Evolutionary conservation across 2,113 vertebrate genomes (phyloP).

Genomic region (Ailurus styani): DNA sequence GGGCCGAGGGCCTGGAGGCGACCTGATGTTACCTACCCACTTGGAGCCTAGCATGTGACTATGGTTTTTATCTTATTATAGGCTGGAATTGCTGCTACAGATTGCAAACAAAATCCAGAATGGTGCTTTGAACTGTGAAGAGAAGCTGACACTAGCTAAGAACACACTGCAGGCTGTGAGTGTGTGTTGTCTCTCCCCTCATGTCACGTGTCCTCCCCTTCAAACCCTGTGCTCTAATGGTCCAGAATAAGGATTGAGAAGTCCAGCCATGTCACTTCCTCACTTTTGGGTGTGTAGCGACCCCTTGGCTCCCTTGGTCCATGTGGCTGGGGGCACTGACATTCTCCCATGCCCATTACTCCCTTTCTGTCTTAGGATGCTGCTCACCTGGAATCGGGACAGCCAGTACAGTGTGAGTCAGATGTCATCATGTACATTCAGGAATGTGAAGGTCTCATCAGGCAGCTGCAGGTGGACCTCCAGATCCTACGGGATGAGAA

Average conservation of each 20-base stretch:
- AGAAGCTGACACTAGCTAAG: conserved; percentile 95
- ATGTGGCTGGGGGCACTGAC: neutral
- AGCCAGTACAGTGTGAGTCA: conserved; percentile 88
- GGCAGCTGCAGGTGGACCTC: conserved; percentile 92
- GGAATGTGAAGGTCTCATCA: conserved; percentile 91
- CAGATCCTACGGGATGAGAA: conserved; percentile 92
- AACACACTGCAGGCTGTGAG: conserved; percentile 98
- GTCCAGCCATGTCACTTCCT: neutral
- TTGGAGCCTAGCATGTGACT: neutral
- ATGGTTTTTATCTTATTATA: conserved; percentile 66
- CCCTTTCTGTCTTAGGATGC: conserved; percentile 85
- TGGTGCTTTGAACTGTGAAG: conserved; percentile 95
- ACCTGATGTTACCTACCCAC: neutral
- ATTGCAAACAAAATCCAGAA: conserved; percentile 98
- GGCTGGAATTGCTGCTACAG: conserved; percentile 94
- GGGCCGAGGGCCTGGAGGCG: fast-evolving
- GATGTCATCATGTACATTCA: conserved; percentile 93
- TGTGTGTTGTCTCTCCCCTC: neutral
- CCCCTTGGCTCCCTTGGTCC: neutral
- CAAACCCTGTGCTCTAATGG: neutral
- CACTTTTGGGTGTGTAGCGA: neutral
- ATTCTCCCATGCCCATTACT: neutral
- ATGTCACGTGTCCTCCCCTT: neutral
- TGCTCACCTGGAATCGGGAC: conserved; percentile 91
- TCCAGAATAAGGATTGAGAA: neutral